Evolutionary conservation across 1,140 invertebrate species (phyloP).

Genomic region (Tetramorium simillimum): DNA sequence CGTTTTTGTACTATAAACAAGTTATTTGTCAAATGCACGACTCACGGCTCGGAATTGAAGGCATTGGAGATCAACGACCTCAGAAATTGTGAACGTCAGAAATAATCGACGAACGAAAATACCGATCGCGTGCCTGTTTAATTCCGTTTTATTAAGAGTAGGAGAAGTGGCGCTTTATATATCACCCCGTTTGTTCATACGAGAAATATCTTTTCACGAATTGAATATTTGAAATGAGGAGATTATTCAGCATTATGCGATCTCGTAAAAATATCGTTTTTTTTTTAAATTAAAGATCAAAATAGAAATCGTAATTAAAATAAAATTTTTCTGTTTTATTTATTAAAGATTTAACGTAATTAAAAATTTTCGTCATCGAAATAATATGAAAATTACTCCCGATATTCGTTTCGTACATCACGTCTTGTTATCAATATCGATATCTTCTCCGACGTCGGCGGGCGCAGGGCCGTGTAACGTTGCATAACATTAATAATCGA

Average conservation of each 20-base stretch:
- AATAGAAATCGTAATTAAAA: neutral
- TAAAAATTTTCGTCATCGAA: neutral
- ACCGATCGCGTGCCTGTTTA: neutral
- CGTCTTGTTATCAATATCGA: neutral
- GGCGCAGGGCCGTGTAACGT: neutral
- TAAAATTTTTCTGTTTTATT: neutral
- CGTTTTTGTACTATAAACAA: slow-evolving; percentile 12
- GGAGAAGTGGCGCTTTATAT: neutral
- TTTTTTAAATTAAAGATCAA: neutral
- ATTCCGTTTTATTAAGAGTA: neutral
- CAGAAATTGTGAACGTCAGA: neutral
- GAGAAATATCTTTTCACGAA: neutral
- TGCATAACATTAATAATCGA: slow-evolving; percentile 38
- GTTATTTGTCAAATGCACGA: slow-evolving; percentile 19
- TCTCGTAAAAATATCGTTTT: too few species aligned
- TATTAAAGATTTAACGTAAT: neutral
- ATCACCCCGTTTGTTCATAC: neutral
- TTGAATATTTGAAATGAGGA: neutral
- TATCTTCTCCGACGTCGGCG: neutral
- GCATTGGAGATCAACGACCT: slow-evolving; percentile 25
- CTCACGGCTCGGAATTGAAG: slow-evolving; percentile 2
- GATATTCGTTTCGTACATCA: neutral
- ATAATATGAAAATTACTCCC: neutral
- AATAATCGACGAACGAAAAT: slow-evolving; percentile 50
- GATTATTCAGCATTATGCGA: neutral